Conservation (phyloP, 2,113 vertebrate genomes). For the Nesogale talazaci region DNA sequence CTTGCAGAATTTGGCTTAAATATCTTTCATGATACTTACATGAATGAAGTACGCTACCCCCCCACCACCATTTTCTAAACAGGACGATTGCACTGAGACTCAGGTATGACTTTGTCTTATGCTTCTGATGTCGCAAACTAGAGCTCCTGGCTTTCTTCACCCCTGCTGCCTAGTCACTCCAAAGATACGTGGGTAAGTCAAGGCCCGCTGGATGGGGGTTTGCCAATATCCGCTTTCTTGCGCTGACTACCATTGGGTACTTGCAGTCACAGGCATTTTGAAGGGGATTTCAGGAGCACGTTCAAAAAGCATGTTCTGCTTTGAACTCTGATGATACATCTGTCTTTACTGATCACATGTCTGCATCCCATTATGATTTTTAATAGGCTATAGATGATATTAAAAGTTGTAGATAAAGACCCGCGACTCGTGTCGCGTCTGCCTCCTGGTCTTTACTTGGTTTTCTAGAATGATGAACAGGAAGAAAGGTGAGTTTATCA, state of each 20-base stretch:
- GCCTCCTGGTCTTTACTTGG: neutral
- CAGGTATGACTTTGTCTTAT: neutral
- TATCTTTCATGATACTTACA: neutral
- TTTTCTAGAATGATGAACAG: constrained; percentile 21
- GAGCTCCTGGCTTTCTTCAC: neutral
- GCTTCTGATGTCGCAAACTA: neutral
- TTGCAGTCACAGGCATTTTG: neutral
- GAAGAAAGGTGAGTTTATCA: neutral
- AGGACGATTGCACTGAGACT: neutral
- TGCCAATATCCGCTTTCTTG: neutral
- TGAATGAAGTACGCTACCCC: neutral
- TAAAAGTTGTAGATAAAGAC: neutral
- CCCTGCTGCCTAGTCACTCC: neutral
- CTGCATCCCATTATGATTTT: constrained; percentile 41
- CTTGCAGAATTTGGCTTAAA: neutral
- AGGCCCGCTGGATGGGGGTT: neutral
- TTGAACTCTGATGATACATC: neutral
- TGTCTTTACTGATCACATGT: constrained; percentile 22
- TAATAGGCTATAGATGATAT: neutral
- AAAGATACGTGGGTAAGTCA: neutral
- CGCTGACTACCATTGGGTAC: neutral
- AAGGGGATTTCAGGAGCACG: no score
- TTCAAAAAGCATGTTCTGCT: no score
- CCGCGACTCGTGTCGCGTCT: neutral
- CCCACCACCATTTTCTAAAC: neutral